Base-by-base conservation (phyloP, 2,888 invertebrate genomes). In the Sinhomidia bicolor region DNA sequence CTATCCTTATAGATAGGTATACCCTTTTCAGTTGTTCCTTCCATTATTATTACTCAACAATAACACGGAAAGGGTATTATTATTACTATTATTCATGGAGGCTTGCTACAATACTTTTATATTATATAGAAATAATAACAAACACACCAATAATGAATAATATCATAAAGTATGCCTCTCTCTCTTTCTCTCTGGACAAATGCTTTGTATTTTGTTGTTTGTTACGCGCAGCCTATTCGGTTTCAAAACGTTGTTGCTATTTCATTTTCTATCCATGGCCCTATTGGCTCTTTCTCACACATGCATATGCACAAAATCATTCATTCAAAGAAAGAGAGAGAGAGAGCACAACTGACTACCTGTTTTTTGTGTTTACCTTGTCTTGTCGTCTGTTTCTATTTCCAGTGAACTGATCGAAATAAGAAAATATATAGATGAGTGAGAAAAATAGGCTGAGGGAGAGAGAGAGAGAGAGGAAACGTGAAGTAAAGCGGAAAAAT, bases 401-500 rank as follows among this genome's bases (percentile, higher is more conserved):
- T 76, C 51, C 83, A 82, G 26, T 36, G 41, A 82, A 82, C 51
- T 32, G 51, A 68, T 51, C 51, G 36, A 32, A 82, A n/a, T n/a
- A 65, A 51, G 41, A 71, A 51, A 78, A 78, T n/a, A n/a, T n/a
- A n/a, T 14, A 85, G 74, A 84, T 60, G 76, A 68, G 36, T 36
- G 65, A 71, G 12, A 71, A 41, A 41, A 7, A 71, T 9, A 68
- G n/a, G n/a, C n/a, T n/a, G n/a, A n/a, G n/a, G 20, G 6, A 26
- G 29, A 65, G 65, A 10, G 65, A n/a, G 1, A 65, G 32, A 10
- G 4, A 65, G 9, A 62, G 47, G 44, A 65, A 68, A 79, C 17
- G 81, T 76, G 86, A 89, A 80, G 76, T 87, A 83, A 83, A 90
- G 90, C 90, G 88, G 89, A 89, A 90, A 85, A 89, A 76, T 89